Conservation (phyloP, 1,140 invertebrate genomes). For the Eubasilissa regina region DNA sequence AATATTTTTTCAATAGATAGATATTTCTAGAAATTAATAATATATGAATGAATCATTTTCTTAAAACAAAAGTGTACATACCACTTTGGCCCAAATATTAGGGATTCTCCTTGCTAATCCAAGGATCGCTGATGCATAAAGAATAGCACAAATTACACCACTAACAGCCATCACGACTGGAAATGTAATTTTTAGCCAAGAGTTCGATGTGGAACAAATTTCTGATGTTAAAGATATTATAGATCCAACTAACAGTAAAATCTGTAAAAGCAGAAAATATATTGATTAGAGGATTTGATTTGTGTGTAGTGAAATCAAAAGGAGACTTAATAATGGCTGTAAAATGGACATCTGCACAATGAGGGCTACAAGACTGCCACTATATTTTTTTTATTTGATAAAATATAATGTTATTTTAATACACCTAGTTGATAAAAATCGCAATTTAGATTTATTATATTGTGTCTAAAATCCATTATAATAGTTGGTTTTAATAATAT, state of each 20-base stretch:
- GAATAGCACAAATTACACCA: conserved; percentile 46
- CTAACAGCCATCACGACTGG: conserved; percentile 45
- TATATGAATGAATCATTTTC: no score
- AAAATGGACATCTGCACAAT: no score
- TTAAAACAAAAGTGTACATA: conserved; percentile 41
- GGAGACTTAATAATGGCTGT: background rate
- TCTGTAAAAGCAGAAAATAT: conserved; percentile 39
- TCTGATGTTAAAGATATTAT: conserved; percentile 50
- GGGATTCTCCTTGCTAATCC: conserved; percentile 50
- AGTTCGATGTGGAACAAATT: conserved; percentile 38
- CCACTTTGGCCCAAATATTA: conserved; percentile 53
- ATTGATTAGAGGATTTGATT: background rate
- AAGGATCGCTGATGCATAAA: conserved; percentile 48
- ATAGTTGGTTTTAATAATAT: no score
- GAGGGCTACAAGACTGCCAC: no score
- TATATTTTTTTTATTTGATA: no score
- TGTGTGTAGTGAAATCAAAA: background rate
- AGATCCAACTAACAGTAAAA: conserved; percentile 53
- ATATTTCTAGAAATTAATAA: no score
- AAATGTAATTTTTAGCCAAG: conserved; percentile 50
- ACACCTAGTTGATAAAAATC: no score
- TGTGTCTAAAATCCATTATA: no score
- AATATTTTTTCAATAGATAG: no score
- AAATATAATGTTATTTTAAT: no score
- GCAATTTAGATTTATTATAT: no score